Evolutionary conservation across 2,888 invertebrate genomes (phyloP), one percentile per base, ranked within the genome.

Genomic region (Scaptodrosophila latifasciaeformis): DNA sequence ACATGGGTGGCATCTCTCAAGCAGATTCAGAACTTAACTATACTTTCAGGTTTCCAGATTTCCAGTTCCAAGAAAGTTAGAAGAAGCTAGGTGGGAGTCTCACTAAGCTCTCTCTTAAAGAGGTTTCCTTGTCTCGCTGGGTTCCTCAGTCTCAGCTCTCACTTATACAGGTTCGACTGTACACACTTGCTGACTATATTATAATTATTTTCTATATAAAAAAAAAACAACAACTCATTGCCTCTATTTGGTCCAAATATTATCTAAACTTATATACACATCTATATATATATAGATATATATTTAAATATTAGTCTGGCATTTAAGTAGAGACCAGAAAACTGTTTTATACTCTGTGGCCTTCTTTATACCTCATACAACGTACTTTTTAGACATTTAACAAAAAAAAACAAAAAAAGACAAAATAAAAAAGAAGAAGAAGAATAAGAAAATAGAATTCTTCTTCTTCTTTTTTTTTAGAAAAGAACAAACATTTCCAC

Each of bases 301-400:
- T n/a, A 17, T 35, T 10, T 37, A 37, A 37, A 10, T 37, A 37
- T 37, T 37, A 37, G 5, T 15, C 7, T 5, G 24, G 7, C 24
- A 7, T 24, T 5, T 24, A 24, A 24, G 35, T 15, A 31, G n/a
- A 34, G 34, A 10, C 50, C 43, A 46, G n/a, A n/a, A 49, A 64
- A 67, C 72, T 77, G 58, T 66, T 77, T 69, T 67, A 67, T 62
- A 82, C 81, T 79, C 81, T 76, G 82, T 82, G 84, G 82, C 82
- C 82, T 82, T 82, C 82, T 84, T 75, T 71, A 79, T 76, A 79
- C 82, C 79, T 76, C 81, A 81, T 78, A 76, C 59, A 81, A 78
- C 81, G 76, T 75, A 75, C 71, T 70, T 42, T n/a, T 66, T 77
- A 77, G 76, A 78, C 79, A 81, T 81, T 76, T 79, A 48, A 44